Evolutionary conservation across 2,113 vertebrate species (phyloP).

Genomic region (Nycticebus coucang): DNA sequence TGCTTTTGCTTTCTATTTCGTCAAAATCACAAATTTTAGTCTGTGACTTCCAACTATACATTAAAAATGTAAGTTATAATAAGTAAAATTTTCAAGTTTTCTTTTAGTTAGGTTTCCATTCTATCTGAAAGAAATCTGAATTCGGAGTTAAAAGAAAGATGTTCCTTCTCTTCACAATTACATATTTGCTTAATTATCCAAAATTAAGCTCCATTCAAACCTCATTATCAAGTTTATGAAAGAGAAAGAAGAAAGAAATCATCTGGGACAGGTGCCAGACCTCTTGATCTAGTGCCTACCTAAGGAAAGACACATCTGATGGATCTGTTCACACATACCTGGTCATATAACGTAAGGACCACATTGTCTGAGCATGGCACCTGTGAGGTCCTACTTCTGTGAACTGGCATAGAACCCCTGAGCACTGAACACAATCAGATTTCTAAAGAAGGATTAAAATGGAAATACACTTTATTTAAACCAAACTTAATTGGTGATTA

Average conservation of each 20-base stretch:
- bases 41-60: neutral
- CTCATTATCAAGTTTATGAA: neutral
- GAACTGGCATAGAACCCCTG: neutral
- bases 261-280: neutral
- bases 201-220: neutral
- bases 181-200: neutral
- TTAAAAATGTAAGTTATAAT: neutral
- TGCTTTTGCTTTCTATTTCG: neutral
- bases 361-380: neutral
- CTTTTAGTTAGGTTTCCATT: neutral
- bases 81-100: neutral
- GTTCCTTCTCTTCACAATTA: neutral
- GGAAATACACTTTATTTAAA: constrained; percentile 31
- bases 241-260: neutral
- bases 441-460: constrained; percentile 39
- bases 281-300: constrained; percentile 11
- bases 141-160: neutral
- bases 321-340: constrained; percentile 31
- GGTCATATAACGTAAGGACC: constrained; percentile 30
- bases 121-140: constrained; percentile 29
- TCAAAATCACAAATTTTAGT: constrained; percentile 3
- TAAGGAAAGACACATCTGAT: constrained; percentile 4
- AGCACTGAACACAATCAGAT: constrained; percentile 26
- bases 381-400: neutral
- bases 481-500: constrained; percentile 47